Conservation (phyloP, 2,113 vertebrate species). For the Gadus macrocephalus region DNA sequence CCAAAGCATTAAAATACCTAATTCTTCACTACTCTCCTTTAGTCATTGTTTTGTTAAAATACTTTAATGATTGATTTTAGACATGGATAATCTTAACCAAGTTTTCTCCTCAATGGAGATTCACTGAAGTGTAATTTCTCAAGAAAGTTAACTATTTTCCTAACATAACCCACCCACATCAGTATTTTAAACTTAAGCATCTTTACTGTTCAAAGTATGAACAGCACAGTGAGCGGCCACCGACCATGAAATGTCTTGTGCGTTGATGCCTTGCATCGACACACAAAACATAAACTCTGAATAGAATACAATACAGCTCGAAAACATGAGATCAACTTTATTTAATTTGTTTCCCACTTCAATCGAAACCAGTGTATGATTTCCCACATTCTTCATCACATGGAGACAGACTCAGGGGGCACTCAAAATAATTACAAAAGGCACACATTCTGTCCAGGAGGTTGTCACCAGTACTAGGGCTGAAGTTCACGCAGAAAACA, state of each 20-base stretch:
- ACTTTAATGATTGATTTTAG: too few relatives aligned
- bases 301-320: constrained; percentile 34
- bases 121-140: too few relatives aligned
- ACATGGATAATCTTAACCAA: too few relatives aligned
- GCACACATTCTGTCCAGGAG: constrained; percentile 50
- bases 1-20: background rate
- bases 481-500: background rate
- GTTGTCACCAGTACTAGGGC: background rate
- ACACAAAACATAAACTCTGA: background rate
- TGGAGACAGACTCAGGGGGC: constrained; percentile 52
- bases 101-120: too few relatives aligned
- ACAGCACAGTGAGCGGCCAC: too few relatives aligned
- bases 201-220: too few relatives aligned
- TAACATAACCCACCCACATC: background rate
- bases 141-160: too few relatives aligned
- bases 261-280: too few relatives aligned
- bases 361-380: constrained; percentile 56
- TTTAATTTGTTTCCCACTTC: constrained; percentile 54
- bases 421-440: constrained; percentile 58
- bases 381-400: constrained; percentile 59
- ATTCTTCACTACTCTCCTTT: constrained; percentile 41
- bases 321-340: constrained; percentile 72
- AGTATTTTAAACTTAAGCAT: constrained; percentile 4
- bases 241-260: too few relatives aligned
- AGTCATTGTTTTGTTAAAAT: constrained; percentile 51